Conservation (phyloP, 2,113 vertebrate genomes). For the Phyllostomus discolor region DNA sequence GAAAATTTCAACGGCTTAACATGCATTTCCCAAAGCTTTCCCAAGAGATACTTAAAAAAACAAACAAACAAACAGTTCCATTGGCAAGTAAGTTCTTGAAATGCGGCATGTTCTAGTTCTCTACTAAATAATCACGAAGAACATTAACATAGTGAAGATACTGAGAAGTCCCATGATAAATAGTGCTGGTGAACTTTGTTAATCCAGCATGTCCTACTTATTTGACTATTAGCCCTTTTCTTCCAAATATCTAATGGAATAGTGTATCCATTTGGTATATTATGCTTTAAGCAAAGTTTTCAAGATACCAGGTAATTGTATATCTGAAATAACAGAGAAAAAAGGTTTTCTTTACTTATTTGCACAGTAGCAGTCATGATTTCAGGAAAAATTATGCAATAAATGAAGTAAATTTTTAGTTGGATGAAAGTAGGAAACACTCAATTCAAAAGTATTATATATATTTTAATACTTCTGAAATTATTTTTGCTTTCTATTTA, state of each 20-base stretch:
- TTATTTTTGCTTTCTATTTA: conserved; percentile 21
- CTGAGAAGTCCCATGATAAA: background rate
- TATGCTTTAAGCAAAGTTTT: background rate
- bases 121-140: background rate
- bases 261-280: background rate
- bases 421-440: background rate
- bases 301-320: background rate
- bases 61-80: background rate
- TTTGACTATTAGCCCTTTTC: background rate
- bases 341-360: background rate
- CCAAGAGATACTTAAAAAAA: background rate
- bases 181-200: background rate
- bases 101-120: background rate
- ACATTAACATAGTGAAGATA: background rate
- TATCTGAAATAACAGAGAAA: background rate
- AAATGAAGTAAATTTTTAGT: background rate
- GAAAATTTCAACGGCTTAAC: background rate
- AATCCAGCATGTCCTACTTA: background rate
- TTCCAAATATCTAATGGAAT: background rate
- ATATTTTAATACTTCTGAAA: conserved; percentile 24
- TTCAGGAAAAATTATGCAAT: background rate
- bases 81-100: background rate
- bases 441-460: background rate
- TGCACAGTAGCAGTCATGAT: background rate
- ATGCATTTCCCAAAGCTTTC: background rate